Evolutionary conservation across 2,113 vertebrate species (phyloP).

Genomic region (Rafetus swinhoei): DNA sequence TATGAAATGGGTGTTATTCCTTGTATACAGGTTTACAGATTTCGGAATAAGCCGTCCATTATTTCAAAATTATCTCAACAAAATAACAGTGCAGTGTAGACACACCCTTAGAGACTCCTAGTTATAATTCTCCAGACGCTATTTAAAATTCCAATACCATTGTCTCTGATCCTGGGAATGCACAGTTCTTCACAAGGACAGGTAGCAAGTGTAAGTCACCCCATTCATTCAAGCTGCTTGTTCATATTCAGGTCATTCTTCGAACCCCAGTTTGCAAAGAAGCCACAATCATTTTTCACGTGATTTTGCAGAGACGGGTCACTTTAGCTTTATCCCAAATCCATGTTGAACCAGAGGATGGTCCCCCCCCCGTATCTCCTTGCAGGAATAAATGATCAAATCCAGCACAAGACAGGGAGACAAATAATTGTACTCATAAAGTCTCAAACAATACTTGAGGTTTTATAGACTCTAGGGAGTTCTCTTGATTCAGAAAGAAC

Average conservation of each 20-base stretch:
- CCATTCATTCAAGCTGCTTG: constrained; percentile 85
- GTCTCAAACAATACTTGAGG: constrained; percentile 74
- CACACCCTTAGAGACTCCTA: constrained; percentile 55
- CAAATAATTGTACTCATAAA: constrained; percentile 65
- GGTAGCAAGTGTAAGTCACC: constrained; percentile 85
- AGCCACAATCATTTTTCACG: constrained; percentile 83
- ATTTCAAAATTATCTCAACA: too few species aligned
- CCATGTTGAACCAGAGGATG: constrained; percentile 82
- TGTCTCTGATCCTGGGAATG: constrained; percentile 81
- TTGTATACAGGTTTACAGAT: too few species aligned
- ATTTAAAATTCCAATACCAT: constrained; percentile 81
- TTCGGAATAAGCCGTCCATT: too few species aligned
- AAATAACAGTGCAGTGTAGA: too few species aligned
- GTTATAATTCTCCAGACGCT: constrained; percentile 62
- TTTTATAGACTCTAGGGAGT: constrained; percentile 75
- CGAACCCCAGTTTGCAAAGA: constrained; percentile 82
- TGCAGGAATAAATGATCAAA: constrained; percentile 79
- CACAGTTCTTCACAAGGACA: constrained; percentile 83
- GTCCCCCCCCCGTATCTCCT: constrained; percentile 83
- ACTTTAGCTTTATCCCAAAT: constrained; percentile 88
- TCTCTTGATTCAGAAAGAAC: constrained; percentile 73
- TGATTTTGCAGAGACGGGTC: constrained; percentile 79
- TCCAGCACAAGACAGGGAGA: constrained; percentile 75
- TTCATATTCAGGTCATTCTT: constrained; percentile 81
- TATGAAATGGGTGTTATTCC: too few species aligned